Evolutionary conservation across 2,113 vertebrate species (phyloP).

Genomic region (Chionodraco myersi): DNA sequence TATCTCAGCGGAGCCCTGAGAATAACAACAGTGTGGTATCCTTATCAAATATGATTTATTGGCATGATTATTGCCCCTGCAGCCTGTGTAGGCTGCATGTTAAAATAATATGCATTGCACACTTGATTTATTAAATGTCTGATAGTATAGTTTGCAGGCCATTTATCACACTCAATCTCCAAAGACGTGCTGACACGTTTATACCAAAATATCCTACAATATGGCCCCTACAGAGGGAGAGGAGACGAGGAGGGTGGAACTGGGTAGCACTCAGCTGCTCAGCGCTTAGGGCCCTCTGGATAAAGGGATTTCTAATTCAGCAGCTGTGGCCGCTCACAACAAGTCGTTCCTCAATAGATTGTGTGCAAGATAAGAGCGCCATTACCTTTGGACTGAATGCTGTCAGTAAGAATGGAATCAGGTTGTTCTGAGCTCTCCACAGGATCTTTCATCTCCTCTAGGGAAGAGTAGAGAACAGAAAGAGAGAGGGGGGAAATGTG

Average conservation of each 20-base stretch:
- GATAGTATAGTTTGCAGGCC: constrained; percentile 73
- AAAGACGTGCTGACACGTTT: constrained; percentile 72
- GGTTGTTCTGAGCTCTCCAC: constrained; percentile 70
- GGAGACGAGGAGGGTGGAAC: constrained; percentile 46
- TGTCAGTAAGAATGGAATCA: constrained; percentile 73
- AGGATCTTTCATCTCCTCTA: constrained; percentile 74
- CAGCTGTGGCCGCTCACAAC: constrained; percentile 72
- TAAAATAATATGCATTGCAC: constrained; percentile 74
- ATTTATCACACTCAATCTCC: constrained; percentile 84
- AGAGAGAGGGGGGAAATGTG: background rate
- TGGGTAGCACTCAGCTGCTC: constrained; percentile 51
- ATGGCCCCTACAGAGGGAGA: constrained; percentile 40
- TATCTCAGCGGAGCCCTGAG: constrained; percentile 61
- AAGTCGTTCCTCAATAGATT: constrained; percentile 64
- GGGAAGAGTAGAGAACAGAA: constrained; percentile 31
- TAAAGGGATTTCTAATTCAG: constrained; percentile 74
- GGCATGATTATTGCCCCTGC: constrained; percentile 73
- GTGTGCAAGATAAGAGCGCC: constrained; percentile 40
- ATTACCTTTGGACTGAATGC: constrained; percentile 85
- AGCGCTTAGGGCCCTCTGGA: constrained; percentile 45
- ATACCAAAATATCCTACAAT: constrained; percentile 73
- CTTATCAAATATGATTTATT: constrained; percentile 83
- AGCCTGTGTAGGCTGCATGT: constrained; percentile 64
- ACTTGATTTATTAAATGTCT: constrained; percentile 83
- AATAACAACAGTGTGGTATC: constrained; percentile 71